These are phyloP conservation scores for Cactoblastis cactorum DNA, from an alignment of 2,888 invertebrate species.

Conservation along the genomic window DNA sequence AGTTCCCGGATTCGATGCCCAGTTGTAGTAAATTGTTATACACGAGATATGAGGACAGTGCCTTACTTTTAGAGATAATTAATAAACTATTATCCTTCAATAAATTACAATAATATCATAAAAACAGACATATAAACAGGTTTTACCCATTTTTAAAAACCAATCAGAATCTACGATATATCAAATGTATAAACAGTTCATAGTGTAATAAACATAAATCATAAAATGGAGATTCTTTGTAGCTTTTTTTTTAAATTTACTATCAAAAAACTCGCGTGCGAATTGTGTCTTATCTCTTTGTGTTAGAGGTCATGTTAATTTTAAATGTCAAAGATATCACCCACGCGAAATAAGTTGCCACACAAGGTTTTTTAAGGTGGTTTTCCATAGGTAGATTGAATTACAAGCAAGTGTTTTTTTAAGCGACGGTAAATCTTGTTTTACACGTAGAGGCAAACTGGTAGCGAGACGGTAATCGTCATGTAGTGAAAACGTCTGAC, in stretches of 20 bases:
- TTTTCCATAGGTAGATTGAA: conserved; percentile 5
- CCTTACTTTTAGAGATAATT: too few relatives aligned
- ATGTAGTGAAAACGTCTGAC: too few relatives aligned
- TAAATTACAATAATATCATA: too few relatives aligned
- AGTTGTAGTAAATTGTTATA: too few relatives aligned
- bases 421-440: too few relatives aligned
- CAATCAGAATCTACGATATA: conserved; percentile 1
- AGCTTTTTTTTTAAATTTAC: background rate
- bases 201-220: conserved; percentile 8
- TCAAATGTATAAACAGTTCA: conserved; percentile 4
- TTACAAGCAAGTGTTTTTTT: background rate
- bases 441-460: too few relatives aligned
- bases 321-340: conserved; percentile 11
- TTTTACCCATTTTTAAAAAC: background rate
- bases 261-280: background rate
- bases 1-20: too few relatives aligned
- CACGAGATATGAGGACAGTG: too few relatives aligned
- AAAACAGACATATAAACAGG: background rate
- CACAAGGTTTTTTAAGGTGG: conserved; percentile 14
- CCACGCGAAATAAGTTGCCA: conserved; percentile 21
- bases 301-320: background rate
- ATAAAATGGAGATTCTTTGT: background rate
- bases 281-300: conserved; percentile 5
- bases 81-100: too few relatives aligned
- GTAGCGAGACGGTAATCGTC: too few relatives aligned